Evolutionary conservation across 2,797 vertebrate species (phyloP), one percentile per base, ranked within the genome.

Genomic region (Oreochromis grahami): DNA sequence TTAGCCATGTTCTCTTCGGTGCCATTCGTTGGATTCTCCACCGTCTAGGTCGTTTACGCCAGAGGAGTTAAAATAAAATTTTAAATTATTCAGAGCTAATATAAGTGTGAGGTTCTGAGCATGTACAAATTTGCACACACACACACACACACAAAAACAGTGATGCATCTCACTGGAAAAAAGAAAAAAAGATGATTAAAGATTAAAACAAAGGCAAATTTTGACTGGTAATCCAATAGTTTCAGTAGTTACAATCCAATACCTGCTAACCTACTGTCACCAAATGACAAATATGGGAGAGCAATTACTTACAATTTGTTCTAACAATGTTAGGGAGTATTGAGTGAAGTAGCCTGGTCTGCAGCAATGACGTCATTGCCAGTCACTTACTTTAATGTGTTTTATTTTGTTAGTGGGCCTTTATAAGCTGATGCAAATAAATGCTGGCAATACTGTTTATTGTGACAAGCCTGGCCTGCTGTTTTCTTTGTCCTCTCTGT

Each of bases 21-120:
- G 56, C 29, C 29, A 3, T 4, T 58, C 1, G 5, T 11, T 34
- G 56, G 29, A 34, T 58, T 58, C 56, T 34, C 8, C 56, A 34
- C 56, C 11, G 29, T 0, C 29, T 58, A 58, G 26, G 8, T 56
- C 0, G 3, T 56, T 56, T 29, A 0, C 0, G 1, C 26, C 55
- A 29, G 26, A 15, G 53, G 53, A 56, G 15, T 58, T 58, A 19
- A 58, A 58, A 17, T 32, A 58, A 58, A 58, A 17, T 0, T 29
- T 6, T 32, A 4, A 32, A 34, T 60, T 60, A 60, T 11, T 60
- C 29, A 70, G 65, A 43, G 13, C 38, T 26, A 70, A 70, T 63
- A 5, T 63, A 63, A 63, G 32, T 63, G 58, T 63, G 32, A 36
- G 29, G 6, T n/a, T 36, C 58, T 63, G 58, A n/a, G 63, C 5